Evolutionary conservation across 2,888 invertebrate genomes (phyloP), one percentile per base, ranked within the genome.

Genomic region (Miltochrista miniata): DNA sequence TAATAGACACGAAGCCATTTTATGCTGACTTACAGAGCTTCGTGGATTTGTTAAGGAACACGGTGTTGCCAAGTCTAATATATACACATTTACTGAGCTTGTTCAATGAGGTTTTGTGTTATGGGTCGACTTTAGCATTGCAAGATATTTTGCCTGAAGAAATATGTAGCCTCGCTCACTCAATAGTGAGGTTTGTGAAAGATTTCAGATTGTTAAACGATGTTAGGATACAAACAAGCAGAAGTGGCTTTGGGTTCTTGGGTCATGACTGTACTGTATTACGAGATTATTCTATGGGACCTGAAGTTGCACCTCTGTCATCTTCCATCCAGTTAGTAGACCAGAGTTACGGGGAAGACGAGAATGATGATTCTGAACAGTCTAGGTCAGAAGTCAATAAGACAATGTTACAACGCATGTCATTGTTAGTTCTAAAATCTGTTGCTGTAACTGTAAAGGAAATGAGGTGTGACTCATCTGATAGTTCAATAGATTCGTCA

Each of bases 371-470:
- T 34, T 59, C 80, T 8, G 37, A 8, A 13, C 76, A 79, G 82
- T 82, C 88, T 0, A 90, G 90, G 49, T 88, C 79, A 14, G 93
- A 93, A 77, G 93, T 95, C 54, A 96, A 96, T 71, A 95, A 95
- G 76, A 95, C 96, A 1, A 93, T 97, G 76, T 84, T 98, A 37
- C 97, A 97, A 75, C 96, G 97, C 85, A 95, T 97, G 92, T 96
- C 96, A 2, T 85, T 98, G n/a, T 85, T 98, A 54, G 96, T 97
- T 45, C 85, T 98, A 3, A 98, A 98, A 87, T 96, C 97, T 24
- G 96, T 97, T 33, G 97, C 97, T 0, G 96, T 97, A 0, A 97
- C 96, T 0, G 96, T 97, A 0, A 97, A 97, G 77, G 97, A 97
- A 83, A 97, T 97, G 68, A 92, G 97, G 47, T 96, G 96, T 56